Conservation (phyloP, 2,113 vertebrate species). For the Ophthalmolycus amberensis region DNA sequence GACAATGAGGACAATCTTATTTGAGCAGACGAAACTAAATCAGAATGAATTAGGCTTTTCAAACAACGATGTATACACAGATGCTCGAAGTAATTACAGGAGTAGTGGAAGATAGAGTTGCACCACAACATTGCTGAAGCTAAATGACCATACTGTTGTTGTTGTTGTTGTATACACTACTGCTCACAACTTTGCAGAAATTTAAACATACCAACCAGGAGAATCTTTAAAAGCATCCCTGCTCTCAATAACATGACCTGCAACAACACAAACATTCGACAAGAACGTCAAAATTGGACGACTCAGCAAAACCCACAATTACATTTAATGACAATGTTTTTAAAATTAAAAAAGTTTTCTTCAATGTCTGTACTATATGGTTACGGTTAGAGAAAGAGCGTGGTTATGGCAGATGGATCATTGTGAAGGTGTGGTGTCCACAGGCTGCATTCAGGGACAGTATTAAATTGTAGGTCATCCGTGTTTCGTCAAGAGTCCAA, state of each 20-base stretch:
- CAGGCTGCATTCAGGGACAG: not conserved
- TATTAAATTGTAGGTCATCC: not conserved
- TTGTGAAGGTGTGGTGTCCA: not conserved
- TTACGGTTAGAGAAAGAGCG: not conserved
- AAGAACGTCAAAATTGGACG: no score
- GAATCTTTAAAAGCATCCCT: not conserved
- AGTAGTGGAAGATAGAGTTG: no score
- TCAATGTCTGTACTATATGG: not conserved
- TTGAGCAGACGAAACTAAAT: not conserved
- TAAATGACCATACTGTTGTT: not conserved
- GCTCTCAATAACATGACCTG: not conserved
- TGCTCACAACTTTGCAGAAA: not conserved
- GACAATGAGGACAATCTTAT: not conserved
- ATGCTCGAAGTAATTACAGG: not conserved
- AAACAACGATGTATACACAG: not conserved
- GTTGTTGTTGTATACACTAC: not conserved
- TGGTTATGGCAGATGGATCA: not conserved
- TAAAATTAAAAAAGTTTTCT: not conserved
- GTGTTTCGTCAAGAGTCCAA: not conserved
- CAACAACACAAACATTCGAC: not conserved
- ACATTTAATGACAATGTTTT: not conserved
- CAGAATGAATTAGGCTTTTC: not conserved
- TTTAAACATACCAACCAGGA: not conserved
- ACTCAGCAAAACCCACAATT: not conserved
- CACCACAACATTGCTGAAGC: no score